Evolutionary conservation across 1,140 invertebrate genomes (phyloP), one percentile per base, ranked within the genome.

Genomic region (Drosophila pallidifrons): DNA sequence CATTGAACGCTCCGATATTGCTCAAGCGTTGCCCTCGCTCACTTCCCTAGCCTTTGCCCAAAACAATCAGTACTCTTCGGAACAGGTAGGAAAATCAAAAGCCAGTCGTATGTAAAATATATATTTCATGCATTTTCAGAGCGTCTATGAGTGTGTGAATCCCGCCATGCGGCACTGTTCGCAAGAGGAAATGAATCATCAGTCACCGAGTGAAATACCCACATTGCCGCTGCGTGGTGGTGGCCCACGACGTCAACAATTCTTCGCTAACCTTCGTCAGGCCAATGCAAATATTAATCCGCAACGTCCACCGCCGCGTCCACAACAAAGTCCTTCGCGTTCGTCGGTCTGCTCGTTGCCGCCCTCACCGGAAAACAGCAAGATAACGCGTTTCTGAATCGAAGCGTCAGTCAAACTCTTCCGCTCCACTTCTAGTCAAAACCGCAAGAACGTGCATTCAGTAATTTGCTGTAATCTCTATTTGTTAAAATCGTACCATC

Each of bases 1-100:
- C 2, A 93, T 94, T 28, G 93, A 93, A n/a, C 91, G 93, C 20
- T 93, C 94, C 54, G 93, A 94, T 66, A 92, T 94, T 61, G 93
- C 92, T 7, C 94, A 92, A 69, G 93, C 93, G 0, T 67, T 94
- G 45, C 94, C 93, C 1, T 93, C 93, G 41, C 79, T 93, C 3
- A 92, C 92, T 4, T 92, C 92, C 3, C 59, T 92, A 41, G 92
- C 92, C 2, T 92, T 92, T 81, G 92, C 91, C 67, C 92, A 92
- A 13, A 92, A 92, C 69, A 92, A 92, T 77, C 92, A 92, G 72
- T 92, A 92, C 68, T 82, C 91, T 55, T 92, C 92, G 11, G 92
- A 92, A 15, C 92, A 92, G 79, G 92, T 92, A 43, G 16, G 70
- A 49, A 2, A 6, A 0, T 30, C 6, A 6, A 60, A 51, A 41